A percentile compares a stretch with the other conserved stretches of the same genome.
Conservation (phyloP, 2,113 vertebrate genomes). For the Nanorana parkeri region DNA sequence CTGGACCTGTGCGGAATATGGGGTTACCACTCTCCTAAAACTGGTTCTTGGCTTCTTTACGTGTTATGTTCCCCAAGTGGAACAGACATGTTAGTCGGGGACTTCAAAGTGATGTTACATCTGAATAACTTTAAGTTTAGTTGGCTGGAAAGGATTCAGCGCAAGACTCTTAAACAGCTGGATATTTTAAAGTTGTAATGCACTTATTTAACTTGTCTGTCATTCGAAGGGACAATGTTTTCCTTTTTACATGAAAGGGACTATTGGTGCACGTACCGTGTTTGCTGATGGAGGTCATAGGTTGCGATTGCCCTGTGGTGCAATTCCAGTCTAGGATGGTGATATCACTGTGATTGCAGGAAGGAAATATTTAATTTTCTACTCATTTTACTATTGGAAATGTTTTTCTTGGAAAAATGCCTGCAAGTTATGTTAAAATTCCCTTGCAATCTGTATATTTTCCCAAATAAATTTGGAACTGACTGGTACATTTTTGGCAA, state of each 20-base stretch:
- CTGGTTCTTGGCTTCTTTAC: neutral
- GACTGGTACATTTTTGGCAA: slow-evolving; percentile 39
- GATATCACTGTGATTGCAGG: slow-evolving; percentile 43
- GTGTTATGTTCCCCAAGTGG: neutral
- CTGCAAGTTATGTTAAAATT: slow-evolving; percentile 33
- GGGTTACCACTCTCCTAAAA: neutral
- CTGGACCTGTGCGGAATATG: neutral
- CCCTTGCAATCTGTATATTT: slow-evolving; percentile 41
- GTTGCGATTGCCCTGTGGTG: neutral
- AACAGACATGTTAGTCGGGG: neutral
- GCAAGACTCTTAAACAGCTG: neutral
- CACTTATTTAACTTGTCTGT: neutral
- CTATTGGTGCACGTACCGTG: neutral
- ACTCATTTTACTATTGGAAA: slow-evolving; percentile 39
- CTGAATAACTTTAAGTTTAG: neutral
- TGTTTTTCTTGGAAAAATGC: slow-evolving; percentile 30
- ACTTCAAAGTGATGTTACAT: neutral
- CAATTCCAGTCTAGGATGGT: slow-evolving; percentile 6
- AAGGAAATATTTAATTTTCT: slow-evolving; percentile 25
- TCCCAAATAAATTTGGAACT: slow-evolving; percentile 48
- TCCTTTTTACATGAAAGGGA: neutral
- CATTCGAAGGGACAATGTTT: neutral
- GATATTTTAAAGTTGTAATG: slow-evolving; percentile 1
- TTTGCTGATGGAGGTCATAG: neutral
- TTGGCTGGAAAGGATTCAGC: neutral